Evolutionary conservation across 2,888 invertebrate species (phyloP).

Genomic region (Mycalesis mineus): DNA sequence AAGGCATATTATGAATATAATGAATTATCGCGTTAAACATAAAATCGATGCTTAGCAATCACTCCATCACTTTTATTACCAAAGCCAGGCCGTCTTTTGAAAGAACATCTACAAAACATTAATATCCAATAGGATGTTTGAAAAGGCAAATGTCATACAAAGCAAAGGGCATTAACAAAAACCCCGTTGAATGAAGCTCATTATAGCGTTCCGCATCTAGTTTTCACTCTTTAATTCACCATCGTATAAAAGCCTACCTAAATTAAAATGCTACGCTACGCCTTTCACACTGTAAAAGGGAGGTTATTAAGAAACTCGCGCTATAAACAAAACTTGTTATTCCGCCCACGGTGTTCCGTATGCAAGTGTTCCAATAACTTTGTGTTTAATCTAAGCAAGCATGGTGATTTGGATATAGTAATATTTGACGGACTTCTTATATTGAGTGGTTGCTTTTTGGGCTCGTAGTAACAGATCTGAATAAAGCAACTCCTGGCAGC

Average conservation of each 20-base stretch:
- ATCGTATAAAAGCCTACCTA: conserved; percentile 27
- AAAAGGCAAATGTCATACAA: neutral
- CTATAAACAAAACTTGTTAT: neutral
- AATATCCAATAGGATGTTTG: neutral
- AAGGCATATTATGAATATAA: no score
- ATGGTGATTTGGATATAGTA: no score
- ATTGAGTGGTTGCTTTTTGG: no score
- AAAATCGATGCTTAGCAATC: no score
- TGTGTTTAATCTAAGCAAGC: no score
- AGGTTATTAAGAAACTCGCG: conserved; percentile 24
- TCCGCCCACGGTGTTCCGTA: neutral
- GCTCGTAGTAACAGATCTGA: no score
- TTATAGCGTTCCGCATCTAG: conserved; percentile 24
- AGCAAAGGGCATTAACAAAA: conserved; percentile 21
- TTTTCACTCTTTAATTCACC: conserved; percentile 27
- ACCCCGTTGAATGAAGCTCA: conserved; percentile 22
- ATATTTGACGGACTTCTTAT: no score
- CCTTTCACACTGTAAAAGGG: conserved; percentile 23
- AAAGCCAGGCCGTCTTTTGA: no score
- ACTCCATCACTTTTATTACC: no score
- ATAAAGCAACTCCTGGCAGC: no score
- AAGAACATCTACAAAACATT: neutral
- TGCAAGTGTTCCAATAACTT: neutral
- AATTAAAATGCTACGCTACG: conserved; percentile 32
- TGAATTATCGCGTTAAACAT: no score